Evolutionary conservation across 2,797 vertebrate genomes (phyloP).

Genomic region (Poeciliopsis presidionis): DNA sequence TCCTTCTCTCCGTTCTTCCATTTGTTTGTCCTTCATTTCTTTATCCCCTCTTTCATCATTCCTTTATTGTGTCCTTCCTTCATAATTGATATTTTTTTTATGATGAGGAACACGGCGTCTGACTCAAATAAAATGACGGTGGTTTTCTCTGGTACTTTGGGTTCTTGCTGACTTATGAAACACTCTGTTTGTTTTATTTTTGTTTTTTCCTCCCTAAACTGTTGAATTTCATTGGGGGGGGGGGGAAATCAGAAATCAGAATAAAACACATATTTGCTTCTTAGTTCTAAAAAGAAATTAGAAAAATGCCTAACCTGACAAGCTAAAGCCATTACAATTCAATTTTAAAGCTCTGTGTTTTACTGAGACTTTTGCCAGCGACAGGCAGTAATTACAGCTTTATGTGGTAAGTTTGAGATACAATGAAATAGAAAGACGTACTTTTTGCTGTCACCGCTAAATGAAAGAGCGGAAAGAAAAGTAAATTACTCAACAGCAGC

Average conservation of each 20-base stretch:
- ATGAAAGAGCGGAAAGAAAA: not conserved
- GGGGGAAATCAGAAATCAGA: not conserved
- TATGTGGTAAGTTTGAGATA: not conserved
- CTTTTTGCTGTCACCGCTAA: not conserved
- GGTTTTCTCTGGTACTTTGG: not conserved
- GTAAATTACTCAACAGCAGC: constrained; percentile 2
- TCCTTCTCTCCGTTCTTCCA: not conserved
- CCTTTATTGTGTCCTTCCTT: not conserved
- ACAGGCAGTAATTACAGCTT: constrained; percentile 4
- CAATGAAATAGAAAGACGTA: constrained; percentile 10
- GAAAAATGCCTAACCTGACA: not conserved
- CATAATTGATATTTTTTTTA: not conserved
- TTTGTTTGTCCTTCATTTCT: not conserved
- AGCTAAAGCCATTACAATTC: not conserved
- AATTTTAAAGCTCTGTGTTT: not conserved
- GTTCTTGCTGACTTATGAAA: not conserved
- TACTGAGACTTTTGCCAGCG: not conserved
- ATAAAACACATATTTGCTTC: not conserved
- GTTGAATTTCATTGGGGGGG: not conserved
- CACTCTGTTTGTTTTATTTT: not conserved
- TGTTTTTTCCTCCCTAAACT: not conserved
- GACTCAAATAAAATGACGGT: not conserved
- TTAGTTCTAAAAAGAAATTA: no score
- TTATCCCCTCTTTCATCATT: not conserved
- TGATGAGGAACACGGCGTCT: not conserved